A percentile compares a stretch with the other conserved stretches of the same genome.
Conservation (phyloP, 2,797 vertebrate species). For the Sebastes miniatus region DNA sequence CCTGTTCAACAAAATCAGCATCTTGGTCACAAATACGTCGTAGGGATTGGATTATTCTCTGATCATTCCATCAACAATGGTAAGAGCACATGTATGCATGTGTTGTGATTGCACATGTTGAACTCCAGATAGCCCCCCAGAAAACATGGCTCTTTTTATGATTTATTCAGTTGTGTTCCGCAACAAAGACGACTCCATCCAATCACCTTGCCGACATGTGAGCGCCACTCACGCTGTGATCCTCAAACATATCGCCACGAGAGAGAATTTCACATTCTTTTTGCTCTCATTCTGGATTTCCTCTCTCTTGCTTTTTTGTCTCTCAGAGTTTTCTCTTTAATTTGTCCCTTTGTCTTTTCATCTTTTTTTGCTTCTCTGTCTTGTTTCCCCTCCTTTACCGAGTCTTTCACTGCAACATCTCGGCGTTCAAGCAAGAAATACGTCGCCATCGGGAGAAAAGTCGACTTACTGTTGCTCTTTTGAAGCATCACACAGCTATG, state of each 20-base stretch:
- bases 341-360: constrained; percentile 39
- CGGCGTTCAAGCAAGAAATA: constrained; percentile 12
- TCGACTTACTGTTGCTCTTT: constrained; percentile 33
- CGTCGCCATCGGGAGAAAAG: constrained; percentile 37
- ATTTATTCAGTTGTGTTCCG: constrained; percentile 19
- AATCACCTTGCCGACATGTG: background rate
- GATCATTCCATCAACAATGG: background rate
- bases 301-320: background rate
- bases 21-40: too few relatives aligned
- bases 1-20: too few relatives aligned
- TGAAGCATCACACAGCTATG: constrained; percentile 45
- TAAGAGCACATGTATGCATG: background rate
- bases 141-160: background rate
- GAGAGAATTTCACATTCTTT: constrained; percentile 30
- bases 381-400: background rate
- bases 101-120: constrained; percentile 2
- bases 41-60: background rate
- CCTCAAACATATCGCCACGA: constrained; percentile 14
- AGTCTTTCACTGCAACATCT: constrained; percentile 2
- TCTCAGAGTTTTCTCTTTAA: constrained; percentile 5
- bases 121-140: constrained; percentile 9
- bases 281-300: constrained; percentile 18
- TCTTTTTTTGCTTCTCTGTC: background rate
- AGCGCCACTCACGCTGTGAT: background rate
- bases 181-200: background rate